These are phyloP conservation scores for Caenorhabditis sp. DNA, from an alignment of 2,888 invertebrate genomes.

Conservation along the genomic window DNA sequence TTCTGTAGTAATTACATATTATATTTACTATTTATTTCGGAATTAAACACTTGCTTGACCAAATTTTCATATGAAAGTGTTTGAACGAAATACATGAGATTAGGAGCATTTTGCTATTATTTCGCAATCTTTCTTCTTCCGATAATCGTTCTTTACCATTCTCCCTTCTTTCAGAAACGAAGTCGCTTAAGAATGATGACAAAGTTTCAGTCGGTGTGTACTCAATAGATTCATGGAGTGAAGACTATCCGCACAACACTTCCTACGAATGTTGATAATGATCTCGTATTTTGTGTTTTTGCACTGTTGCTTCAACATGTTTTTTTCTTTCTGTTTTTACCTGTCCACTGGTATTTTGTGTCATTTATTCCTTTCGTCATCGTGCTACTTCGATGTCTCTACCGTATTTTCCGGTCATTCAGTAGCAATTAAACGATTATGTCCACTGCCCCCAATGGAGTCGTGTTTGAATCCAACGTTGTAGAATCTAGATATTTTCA, in stretches of 20 bases:
- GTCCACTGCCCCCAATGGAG: slow-evolving; percentile 8
- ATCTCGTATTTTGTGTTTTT: slow-evolving; percentile 18
- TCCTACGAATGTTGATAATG: slow-evolving; percentile 34
- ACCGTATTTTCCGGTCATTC: slow-evolving; percentile 38
- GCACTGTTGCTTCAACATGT: neutral
- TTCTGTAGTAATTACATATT: no score
- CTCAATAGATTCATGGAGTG: slow-evolving; percentile 35
- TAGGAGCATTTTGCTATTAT: no score
- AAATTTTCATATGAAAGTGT: no score
- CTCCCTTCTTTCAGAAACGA: slow-evolving; percentile 23
- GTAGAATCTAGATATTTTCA: slow-evolving; percentile 3
- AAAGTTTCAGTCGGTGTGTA: slow-evolving; percentile 22
- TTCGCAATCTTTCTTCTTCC: slow-evolving; percentile 21
- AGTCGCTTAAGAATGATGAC: slow-evolving; percentile 29
- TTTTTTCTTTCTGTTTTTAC: slow-evolving; percentile 2
- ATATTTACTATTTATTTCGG: no score
- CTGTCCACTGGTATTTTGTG: slow-evolving; percentile 4
- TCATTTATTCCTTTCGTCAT: neutral
- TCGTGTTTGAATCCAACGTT: neutral
- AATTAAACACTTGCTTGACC: no score
- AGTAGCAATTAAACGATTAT: slow-evolving; percentile 49
- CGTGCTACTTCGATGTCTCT: slow-evolving; percentile 45
- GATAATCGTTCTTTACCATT: no score
- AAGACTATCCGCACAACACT: slow-evolving; percentile 12
- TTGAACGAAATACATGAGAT: slow-evolving; percentile 61